Evolutionary conservation across 2,888 invertebrate species (phyloP).

Genomic region (Meganola albula): DNA sequence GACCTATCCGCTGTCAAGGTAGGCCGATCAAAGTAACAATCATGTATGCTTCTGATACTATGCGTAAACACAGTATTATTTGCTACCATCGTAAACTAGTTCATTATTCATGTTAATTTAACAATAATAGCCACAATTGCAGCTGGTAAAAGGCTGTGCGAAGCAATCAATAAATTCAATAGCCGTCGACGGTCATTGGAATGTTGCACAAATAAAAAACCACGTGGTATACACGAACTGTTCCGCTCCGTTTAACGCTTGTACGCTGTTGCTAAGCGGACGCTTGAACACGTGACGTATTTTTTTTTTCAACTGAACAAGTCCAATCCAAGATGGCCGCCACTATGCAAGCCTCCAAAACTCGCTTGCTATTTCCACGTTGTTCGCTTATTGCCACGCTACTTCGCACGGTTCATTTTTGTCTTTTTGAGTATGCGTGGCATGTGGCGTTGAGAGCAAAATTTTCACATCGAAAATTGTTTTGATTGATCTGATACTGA

Average conservation of each 20-base stretch:
- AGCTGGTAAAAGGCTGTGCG: constrained; percentile 28
- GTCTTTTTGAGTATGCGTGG: constrained; percentile 56
- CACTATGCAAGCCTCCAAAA: constrained; percentile 45
- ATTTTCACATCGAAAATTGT: too few relatives aligned
- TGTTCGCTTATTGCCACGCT: constrained; percentile 54
- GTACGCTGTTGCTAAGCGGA: constrained; percentile 70
- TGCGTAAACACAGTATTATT: constrained; percentile 11
- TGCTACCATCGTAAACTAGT: too few relatives aligned
- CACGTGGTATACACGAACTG: constrained; percentile 67
- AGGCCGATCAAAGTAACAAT: constrained; percentile 23
- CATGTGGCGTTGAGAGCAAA: too few relatives aligned
- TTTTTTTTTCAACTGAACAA: too few relatives aligned
- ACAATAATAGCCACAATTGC: too few relatives aligned
- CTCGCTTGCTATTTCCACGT: constrained; percentile 78
- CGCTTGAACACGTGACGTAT: constrained; percentile 67
- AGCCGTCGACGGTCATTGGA: constrained; percentile 42
- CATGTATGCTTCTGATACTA: constrained; percentile 14
- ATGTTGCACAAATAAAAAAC: constrained; percentile 68
- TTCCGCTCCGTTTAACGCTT: constrained; percentile 66
- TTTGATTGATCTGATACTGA: too few relatives aligned
- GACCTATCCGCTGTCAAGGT: constrained; percentile 28
- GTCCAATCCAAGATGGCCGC: constrained; percentile 69
- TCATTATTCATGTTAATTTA: too few relatives aligned
- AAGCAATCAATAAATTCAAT: constrained; percentile 48
- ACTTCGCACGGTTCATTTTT: constrained; percentile 58